Conservation (phyloP, 2,113 vertebrate species). For the Psilopogon haemacephalus region DNA sequence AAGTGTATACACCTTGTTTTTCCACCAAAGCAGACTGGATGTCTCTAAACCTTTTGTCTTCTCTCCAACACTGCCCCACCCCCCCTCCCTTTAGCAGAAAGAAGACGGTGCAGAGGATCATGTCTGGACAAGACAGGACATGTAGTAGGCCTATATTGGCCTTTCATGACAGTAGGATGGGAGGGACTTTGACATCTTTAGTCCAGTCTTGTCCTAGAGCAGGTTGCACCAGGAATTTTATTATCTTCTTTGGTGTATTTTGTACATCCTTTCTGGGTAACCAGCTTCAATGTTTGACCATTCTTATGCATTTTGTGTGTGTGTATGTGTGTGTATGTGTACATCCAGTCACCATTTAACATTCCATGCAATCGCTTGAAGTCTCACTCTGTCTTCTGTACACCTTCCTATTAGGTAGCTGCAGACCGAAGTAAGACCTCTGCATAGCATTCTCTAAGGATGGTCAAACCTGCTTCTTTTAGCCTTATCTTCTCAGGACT, state of each 20-base stretch:
- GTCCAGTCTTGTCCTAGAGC: background rate
- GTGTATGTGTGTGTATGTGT: no score
- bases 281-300: rapidly evolving
- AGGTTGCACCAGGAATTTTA: background rate
- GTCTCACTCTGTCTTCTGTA: background rate
- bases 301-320: background rate
- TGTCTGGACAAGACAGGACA: no score
- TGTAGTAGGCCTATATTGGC: no score
- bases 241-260: background rate
- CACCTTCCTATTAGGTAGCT: background rate
- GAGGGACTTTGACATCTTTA: background rate
- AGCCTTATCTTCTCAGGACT: background rate
- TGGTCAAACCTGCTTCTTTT: background rate
- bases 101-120: no score
- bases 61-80: no score
- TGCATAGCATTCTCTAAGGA: background rate
- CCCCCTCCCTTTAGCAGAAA: no score
- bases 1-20: no score
- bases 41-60: no score
- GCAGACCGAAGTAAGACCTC: background rate
- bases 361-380: background rate
- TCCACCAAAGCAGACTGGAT: no score
- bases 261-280: background rate
- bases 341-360: background rate
- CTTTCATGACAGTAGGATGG: no score